Base-by-base conservation (phyloP, 2,797 vertebrate genomes). In the Knipowitschia caucasica region DNA sequence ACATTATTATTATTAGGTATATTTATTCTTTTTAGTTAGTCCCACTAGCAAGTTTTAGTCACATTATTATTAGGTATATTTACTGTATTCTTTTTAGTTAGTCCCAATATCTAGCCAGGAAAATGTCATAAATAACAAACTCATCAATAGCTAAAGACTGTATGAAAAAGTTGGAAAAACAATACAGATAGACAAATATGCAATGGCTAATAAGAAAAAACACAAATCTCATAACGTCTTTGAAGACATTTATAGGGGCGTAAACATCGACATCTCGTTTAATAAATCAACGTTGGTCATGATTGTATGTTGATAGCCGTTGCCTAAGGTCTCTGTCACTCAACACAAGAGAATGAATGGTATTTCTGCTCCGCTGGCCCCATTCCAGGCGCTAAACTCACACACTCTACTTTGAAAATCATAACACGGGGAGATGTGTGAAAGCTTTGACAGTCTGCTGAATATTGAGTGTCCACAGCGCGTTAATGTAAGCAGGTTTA, bases 401-500 rank as follows among this genome's bases (percentile, higher is more conserved):
- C 17, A 14, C 27, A 10, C 2, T 47, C 31, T 47, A 47, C 27
- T 20, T 47, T 47, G 17, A 31, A 47, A 7, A 20, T 20, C 45
- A 14, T 14, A 30, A 44, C 42, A 29, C 25, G 3, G 44, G 10
- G 44, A 43, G 40, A 46, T 46, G 30, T 46, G 44, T 29, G 15
- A 46, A 17, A 17, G 17, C 27, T 45, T 45, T 21, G 9, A 47
- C 26, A 47, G 27, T 30, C 30, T 7, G 31, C n/a, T 26, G 27
- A 31, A 31, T 47, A 31, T 47, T 47, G 30, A 47, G 26, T 31
- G 45, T 10, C 8, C 17, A 20, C 26, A 20, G 43, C 27, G 45
- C 31, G 45, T 47, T 45, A 47, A 47, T 31, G 26, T 47, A 47
- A 31, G 45, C 27, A 47, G 45, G 27, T 30, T 53, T 27, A 47